Conservation (phyloP, 2,113 vertebrate species). For the Cynocephalus volans region DNA sequence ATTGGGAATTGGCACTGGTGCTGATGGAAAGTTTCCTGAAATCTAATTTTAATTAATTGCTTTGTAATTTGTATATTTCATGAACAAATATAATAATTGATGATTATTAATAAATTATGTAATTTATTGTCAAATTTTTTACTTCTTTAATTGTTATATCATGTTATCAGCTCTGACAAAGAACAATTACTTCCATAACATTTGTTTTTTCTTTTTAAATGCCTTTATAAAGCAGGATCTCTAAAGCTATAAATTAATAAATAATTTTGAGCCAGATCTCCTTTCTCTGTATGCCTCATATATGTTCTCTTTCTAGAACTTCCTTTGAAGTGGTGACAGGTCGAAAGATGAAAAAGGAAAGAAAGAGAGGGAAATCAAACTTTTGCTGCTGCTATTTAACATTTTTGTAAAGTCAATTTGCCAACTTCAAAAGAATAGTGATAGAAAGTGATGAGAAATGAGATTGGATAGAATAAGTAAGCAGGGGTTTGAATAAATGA, state of each 20-base stretch:
- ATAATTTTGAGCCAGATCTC: not conserved
- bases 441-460: not conserved
- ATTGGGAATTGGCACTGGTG: constrained; percentile 8
- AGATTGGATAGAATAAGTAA: not conserved
- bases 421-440: constrained; percentile 7
- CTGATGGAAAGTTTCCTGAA: constrained; percentile 28
- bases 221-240: not conserved
- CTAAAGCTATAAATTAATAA: not conserved
- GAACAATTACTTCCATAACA: not conserved
- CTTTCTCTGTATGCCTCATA: not conserved
- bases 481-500: not conserved
- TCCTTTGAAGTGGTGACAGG: constrained; percentile 43
- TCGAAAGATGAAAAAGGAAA: constrained; percentile 44
- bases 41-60: constrained; percentile 45
- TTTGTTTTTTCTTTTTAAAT: constrained; percentile 40
- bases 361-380: constrained; percentile 27
- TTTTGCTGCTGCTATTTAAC: constrained; percentile 22
- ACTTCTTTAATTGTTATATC: not conserved
- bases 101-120: constrained; percentile 26
- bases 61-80: not conserved
- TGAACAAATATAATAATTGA: constrained; percentile 12
- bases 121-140: constrained; percentile 1
- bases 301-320: constrained; percentile 34
- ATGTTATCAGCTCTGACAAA: not conserved
- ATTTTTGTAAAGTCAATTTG: not conserved